Evolutionary conservation across 2,888 invertebrate species (phyloP).

Genomic region (Limenitis camilla): DNA sequence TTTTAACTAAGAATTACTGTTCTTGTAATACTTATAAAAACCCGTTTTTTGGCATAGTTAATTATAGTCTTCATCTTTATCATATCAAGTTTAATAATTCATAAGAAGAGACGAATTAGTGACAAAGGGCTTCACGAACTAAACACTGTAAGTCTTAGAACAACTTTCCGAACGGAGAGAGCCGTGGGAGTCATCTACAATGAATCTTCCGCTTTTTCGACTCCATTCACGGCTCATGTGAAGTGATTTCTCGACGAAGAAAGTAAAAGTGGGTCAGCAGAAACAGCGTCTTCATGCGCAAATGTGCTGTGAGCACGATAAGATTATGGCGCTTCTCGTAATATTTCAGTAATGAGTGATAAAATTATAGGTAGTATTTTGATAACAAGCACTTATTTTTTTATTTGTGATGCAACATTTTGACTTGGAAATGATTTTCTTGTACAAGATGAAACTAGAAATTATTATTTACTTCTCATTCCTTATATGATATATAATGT

Average conservation of each 20-base stretch:
- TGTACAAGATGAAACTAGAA: neutral
- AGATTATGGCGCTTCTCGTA: slow-evolving; percentile 21
- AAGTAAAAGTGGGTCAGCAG: slow-evolving; percentile 67
- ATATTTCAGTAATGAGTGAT: slow-evolving; percentile 17
- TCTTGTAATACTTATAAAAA: too few species aligned
- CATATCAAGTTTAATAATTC: too few species aligned
- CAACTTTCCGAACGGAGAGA: slow-evolving; percentile 45
- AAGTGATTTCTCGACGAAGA: slow-evolving; percentile 63
- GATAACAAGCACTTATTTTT: neutral
- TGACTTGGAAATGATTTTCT: neutral
- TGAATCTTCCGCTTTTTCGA: slow-evolving; percentile 63
- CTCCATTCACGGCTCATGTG: slow-evolving; percentile 57
- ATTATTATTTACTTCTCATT: neutral
- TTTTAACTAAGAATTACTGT: too few species aligned
- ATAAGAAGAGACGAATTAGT: neutral
- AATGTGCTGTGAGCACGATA: slow-evolving; percentile 23
- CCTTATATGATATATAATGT: neutral
- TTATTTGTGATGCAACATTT: neutral
- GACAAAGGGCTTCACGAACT: neutral
- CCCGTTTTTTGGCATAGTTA: too few species aligned
- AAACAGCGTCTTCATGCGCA: slow-evolving; percentile 33
- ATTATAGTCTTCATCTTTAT: too few species aligned
- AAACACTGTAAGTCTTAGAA: slow-evolving; percentile 16
- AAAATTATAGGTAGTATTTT: slow-evolving; percentile 1
- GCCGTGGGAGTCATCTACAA: slow-evolving; percentile 57